Evolutionary conservation across 2,888 invertebrate genomes (phyloP).

Genomic region (Lymantria monacha): DNA sequence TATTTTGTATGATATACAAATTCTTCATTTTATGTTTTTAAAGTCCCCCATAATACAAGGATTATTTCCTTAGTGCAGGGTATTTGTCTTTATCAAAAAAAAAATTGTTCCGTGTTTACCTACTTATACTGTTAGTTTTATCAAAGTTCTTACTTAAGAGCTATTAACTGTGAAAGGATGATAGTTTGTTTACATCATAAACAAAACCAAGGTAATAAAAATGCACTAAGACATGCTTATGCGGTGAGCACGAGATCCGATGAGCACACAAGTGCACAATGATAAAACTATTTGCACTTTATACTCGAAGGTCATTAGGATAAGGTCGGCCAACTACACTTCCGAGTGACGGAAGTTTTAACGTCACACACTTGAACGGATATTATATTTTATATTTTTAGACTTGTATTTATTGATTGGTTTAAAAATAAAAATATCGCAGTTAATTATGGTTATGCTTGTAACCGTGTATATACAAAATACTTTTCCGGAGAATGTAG

Average conservation of each 20-base stretch:
- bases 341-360: conserved; percentile 37
- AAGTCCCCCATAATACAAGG: too few species aligned
- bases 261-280: conserved; percentile 19
- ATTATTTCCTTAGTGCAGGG: too few species aligned
- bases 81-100: too few species aligned
- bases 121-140: too few species aligned
- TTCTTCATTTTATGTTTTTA: too few species aligned
- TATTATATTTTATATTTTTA: background rate
- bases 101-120: too few species aligned
- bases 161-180: background rate
- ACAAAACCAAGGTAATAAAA: background rate
- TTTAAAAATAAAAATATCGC: background rate
- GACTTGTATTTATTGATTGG: background rate
- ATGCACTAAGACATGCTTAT: background rate
- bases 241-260: conserved; percentile 5
- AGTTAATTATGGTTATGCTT: too few species aligned
- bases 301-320: conserved; percentile 16
- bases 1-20: too few species aligned
- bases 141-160: background rate
- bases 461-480: too few species aligned
- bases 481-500: too few species aligned
- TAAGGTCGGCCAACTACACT: conserved; percentile 38
- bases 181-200: background rate
- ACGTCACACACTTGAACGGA: background rate
- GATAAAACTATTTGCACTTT: conserved; percentile 15